Evolutionary conservation across 1,140 invertebrate genomes (phyloP), one percentile per base, ranked within the genome.

Genomic region (Mycetomoellerius zeteki): DNA sequence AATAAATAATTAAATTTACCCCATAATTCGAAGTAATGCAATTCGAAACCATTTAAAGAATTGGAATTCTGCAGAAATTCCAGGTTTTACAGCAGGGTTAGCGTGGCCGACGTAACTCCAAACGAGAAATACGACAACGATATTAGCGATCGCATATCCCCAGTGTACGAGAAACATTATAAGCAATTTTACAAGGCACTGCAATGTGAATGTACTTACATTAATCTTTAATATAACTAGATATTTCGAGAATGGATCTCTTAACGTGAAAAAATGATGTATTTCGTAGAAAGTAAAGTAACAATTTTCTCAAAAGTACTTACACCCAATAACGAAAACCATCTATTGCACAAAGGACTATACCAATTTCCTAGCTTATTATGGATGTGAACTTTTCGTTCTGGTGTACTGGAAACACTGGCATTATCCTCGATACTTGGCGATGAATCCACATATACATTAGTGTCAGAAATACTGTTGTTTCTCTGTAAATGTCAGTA

Each of bases 91-190:
- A 6, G 98, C 98, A 6, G 99, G 98, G 96, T 99, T 99, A 7
- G 98, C 98, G 58, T 98, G 97, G 14, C 98, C 98, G 78, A 99
- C 98, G 93, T 99, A 99, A 91, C 98, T 96, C 97, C 98, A 99
- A 62, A 99, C 96, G 37, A 98, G 94, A 93, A 98, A 97, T 84
- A 98, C 96, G 10, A 97, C 97, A 5, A 97, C 95, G 67, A 99
- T 96, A 94, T 98, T 98, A 27, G 97, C 97, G 33, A 99, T 93
- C 47, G 98, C 98, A 94, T 99, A 99, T 47, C 97, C 97, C 98
- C 98, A 99, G 93, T 99, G 97, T 6, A 99, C 98, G 77, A 98
- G 95, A 93, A 99, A 97, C 98, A 99, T 99, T 76, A 99, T 97
- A 6, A 98, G 92, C 2, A 99, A 92, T 94, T 99, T 99, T 19